Percentiles rank a stretch among this genome's conserved stretches.
Conservation (phyloP, 2,888 invertebrate genomes). For the Agrotis puta region DNA sequence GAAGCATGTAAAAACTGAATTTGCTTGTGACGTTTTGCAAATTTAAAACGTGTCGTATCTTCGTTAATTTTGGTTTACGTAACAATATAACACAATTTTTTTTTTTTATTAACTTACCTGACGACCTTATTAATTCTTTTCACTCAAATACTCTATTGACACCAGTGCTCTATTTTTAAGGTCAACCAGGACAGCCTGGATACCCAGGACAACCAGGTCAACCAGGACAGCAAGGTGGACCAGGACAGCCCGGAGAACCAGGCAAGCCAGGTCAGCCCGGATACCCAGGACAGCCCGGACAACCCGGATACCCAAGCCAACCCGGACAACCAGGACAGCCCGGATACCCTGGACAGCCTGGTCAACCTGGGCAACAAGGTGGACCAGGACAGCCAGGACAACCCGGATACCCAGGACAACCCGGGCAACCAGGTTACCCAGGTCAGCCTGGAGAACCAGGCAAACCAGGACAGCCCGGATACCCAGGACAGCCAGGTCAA, state of each 20-base stretch:
- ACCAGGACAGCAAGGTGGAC: conserved; percentile 5
- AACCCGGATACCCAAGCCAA: not conserved
- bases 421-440: conserved; percentile 67
- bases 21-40: too few relatives aligned
- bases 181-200: too few relatives aligned
- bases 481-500: conserved; percentile 36
- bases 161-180: too few relatives aligned
- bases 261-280: conserved; percentile 45
- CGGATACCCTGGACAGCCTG: conserved; percentile 21
- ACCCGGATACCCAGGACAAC: conserved; percentile 54
- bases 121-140: too few relatives aligned
- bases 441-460: conserved; percentile 61
- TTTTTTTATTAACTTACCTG: too few relatives aligned
- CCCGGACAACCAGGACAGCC: conserved; percentile 20
- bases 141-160: too few relatives aligned
- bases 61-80: too few relatives aligned
- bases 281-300: not conserved
- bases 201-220: not conserved
- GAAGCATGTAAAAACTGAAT: too few relatives aligned
- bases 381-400: conserved; percentile 59
- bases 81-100: too few relatives aligned
- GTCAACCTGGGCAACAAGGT: conserved; percentile 11
- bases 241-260: conserved; percentile 58
- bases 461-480: conserved; percentile 63
- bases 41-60: too few relatives aligned